Percentiles rank a stretch among this genome's conserved stretches.
These are phyloP conservation scores for Dichetophora obliterata DNA, from an alignment of 2,888 invertebrate genomes.

Conservation along the genomic window DNA sequence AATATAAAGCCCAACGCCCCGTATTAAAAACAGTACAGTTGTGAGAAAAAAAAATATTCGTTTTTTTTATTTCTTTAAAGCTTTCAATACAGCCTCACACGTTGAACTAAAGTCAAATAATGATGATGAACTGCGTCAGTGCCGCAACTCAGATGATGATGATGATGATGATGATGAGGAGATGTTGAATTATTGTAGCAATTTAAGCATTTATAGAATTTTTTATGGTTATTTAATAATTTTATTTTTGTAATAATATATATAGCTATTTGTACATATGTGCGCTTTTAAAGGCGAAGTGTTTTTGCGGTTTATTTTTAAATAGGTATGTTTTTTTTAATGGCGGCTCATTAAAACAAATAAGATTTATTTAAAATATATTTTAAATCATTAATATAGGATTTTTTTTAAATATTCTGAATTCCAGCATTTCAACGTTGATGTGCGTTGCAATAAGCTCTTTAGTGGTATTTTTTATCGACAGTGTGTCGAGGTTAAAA, in stretches of 20 bases:
- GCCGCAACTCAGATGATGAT: not conserved
- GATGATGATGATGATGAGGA: not conserved
- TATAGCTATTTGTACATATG: not conserved
- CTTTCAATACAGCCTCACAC: not conserved
- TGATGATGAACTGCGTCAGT: slow-evolving; percentile 1
- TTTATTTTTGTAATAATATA: not conserved
- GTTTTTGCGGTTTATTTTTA: not conserved
- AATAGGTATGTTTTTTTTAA: not conserved
- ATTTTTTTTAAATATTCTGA: too few relatives aligned
- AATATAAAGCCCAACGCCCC: not conserved
- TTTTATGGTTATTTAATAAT: not conserved
- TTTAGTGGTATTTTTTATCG: too few relatives aligned
- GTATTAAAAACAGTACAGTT: not conserved
- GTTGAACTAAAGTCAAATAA: not conserved
- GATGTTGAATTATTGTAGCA: too few relatives aligned
- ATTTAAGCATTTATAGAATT: not conserved
- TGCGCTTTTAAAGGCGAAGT: not conserved
- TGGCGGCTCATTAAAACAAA: not conserved
- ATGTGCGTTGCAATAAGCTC: too few relatives aligned
- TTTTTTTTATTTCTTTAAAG: too few relatives aligned
- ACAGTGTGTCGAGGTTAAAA: too few relatives aligned
- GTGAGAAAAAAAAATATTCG: too few relatives aligned
- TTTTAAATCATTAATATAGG: too few relatives aligned
- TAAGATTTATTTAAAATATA: too few relatives aligned
- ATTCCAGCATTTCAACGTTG: too few relatives aligned